Evolutionary conservation across 92 coral and sea anemone genomes (phyloP).

Genomic region (Porites evermanni): DNA sequence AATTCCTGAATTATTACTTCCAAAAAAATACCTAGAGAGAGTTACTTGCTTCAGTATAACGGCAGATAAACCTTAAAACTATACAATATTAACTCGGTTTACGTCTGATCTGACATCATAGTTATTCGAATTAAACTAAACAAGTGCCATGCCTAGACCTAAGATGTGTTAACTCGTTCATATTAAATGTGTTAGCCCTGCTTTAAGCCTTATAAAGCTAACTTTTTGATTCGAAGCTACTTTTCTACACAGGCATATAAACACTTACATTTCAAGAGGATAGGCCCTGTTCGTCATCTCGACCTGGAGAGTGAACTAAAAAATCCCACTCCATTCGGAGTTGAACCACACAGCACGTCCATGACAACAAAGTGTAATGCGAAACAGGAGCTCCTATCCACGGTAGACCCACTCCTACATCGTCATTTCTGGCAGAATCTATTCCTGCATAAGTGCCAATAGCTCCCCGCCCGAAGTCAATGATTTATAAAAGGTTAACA

Average conservation of each 20-base stretch:
- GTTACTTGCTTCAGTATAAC: not conserved
- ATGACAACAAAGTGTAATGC: slow-evolving; percentile 88
- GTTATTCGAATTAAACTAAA: no score
- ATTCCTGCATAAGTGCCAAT: slow-evolving; percentile 1
- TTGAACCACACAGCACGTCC: slow-evolving; percentile 77
- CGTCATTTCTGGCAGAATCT: not conserved
- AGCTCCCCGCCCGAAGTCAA: not conserved
- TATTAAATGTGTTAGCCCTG: no score
- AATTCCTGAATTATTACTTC: not conserved
- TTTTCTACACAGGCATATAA: not conserved
- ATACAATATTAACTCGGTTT: no score
- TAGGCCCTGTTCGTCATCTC: slow-evolving; percentile 93
- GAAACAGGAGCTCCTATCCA: slow-evolving; percentile 50
- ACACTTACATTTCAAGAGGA: slow-evolving; percentile 92
- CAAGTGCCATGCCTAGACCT: no score
- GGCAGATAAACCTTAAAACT: not conserved
- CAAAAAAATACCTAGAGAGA: not conserved
- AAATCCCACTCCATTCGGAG: slow-evolving; percentile 78
- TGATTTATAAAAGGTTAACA: not conserved
- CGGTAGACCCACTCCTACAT: slow-evolving; percentile 57
- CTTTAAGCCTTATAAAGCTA: no score
- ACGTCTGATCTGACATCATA: no score
- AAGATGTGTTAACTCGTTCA: no score
- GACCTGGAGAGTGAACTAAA: slow-evolving; percentile 45
- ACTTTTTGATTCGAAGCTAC: no score